A percentile compares a stretch with the other conserved stretches of the same genome.
phyloP scores from a whole-genome alignment of 2,888 invertebrate genomes.

The Chrysomela aeneicollis region DNA sequence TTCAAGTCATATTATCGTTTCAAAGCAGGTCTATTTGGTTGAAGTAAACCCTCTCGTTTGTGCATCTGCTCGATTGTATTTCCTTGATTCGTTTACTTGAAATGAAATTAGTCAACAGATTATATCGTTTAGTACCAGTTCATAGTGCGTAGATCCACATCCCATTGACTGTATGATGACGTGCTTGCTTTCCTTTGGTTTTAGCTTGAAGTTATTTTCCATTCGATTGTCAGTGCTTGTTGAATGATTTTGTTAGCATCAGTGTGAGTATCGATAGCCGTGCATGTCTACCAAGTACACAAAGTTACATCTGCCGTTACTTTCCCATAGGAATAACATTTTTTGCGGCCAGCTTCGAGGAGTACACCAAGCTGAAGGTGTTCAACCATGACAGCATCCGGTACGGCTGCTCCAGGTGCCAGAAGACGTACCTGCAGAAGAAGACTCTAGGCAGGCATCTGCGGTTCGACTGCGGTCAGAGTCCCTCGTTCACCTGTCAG shows the following conservation, averaged over 20 bases:
- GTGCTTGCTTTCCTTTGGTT: constrained; percentile 13
- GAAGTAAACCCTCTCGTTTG: no score
- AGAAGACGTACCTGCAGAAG: constrained; percentile 58
- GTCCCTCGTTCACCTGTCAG: constrained; percentile 56
- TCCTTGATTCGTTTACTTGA: no score
- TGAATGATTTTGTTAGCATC: constrained; percentile 30
- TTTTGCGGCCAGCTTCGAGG: constrained; percentile 57
- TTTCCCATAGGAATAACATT: constrained; percentile 49
- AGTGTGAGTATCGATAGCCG: constrained; percentile 41
- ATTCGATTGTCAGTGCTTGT: constrained; percentile 27
- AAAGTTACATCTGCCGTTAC: no score
- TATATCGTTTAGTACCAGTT: neutral
- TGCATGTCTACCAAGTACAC: constrained; percentile 12
- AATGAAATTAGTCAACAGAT: no score
- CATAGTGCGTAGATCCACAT: neutral
- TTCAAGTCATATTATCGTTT: no score
- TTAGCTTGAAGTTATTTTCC: constrained; percentile 24
- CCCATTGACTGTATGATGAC: neutral
- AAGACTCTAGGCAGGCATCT: constrained; percentile 60
- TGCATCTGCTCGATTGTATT: no score
- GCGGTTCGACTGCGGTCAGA: constrained; percentile 62
- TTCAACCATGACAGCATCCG: constrained; percentile 52
- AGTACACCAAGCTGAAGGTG: constrained; percentile 56
- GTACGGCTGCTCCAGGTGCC: constrained; percentile 56
- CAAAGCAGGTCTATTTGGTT: no score